Evolutionary conservation across 2,888 invertebrate genomes (phyloP), one percentile per base, ranked within the genome.

Genomic region (Timema cristinae): DNA sequence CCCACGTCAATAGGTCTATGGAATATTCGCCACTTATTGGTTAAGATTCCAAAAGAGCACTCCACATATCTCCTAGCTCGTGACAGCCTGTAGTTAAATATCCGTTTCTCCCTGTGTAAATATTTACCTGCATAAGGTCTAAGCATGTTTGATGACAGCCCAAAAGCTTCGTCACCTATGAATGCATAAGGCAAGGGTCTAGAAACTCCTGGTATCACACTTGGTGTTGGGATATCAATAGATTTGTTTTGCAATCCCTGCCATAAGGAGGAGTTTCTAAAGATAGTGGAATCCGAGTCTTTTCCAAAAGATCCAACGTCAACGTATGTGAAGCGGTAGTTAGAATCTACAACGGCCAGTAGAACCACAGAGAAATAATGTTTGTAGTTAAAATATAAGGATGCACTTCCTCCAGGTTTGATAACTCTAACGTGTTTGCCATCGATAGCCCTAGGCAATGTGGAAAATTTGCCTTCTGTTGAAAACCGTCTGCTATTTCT

Each of bases 11-110:
- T 13, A 16, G 51, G 70, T 4, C 51, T n/a, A 47, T 66, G 66
- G 11, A 70, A 50, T 48, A 70, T 63, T 15, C 66, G 50, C 66
- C 66, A 66, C 47, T 70, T 51, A 70, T 49, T 66, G 1, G 70
- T 16, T 7, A 63, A n/a, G 16, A 70, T 70, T 11, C 66, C 50
- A 50, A 70, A 66, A 59, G 50, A n/a, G 50, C 63, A 66, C 32
- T 70, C 51, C 13, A 70, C n/a, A 2, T 50, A 70, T 15, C 47
- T 50, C 10, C 16, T 15, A 63, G 13, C 51, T 8, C 9, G 15
- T 9, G 68, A 50, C 47, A 68, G 15, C 16, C 32, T 11, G 50
- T 50, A 49, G 50, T 50, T 50, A 16, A 50, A 67, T 8, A 50
- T 67, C 49, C 15, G 15, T 49, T 67, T 67, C 67, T 50, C 49